A percentile compares a stretch with the other conserved stretches of the same genome.
Evolutionary conservation across 2,113 vertebrate genomes (phyloP).

Genomic region (Cercopithecus mona): DNA sequence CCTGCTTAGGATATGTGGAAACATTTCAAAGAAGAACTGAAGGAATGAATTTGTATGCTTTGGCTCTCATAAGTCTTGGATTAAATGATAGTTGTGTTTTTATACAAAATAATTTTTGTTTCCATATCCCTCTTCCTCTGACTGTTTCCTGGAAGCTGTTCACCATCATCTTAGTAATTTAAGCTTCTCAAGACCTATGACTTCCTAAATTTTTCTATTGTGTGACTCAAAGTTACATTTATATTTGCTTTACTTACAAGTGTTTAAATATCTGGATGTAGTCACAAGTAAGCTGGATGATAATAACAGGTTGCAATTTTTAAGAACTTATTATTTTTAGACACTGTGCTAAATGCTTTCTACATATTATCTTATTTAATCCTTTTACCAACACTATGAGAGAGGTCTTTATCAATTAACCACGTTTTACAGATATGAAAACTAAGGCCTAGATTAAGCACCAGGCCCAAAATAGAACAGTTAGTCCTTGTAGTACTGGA

Average conservation of each 20-base stretch:
- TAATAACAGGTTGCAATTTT: neutral
- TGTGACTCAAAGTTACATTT: neutral
- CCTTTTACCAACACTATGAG: neutral
- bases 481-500: neutral
- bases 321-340: neutral
- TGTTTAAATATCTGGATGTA: neutral
- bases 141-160: neutral
- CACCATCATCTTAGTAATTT: neutral
- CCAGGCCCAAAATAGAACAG: neutral
- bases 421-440: neutral
- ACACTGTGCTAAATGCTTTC: neutral
- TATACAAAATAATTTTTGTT: neutral
- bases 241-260: neutral
- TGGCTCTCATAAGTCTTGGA: neutral
- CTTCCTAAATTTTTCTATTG: neutral
- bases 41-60: constrained; percentile 32
- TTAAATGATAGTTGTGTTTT: constrained; percentile 48
- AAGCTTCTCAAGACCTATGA: neutral
- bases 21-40: constrained; percentile 31
- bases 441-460: neutral
- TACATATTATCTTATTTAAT: neutral
- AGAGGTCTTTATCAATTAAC: neutral
- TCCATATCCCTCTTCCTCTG: constrained; percentile 20
- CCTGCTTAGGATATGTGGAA: neutral
- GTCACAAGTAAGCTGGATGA: neutral